These are phyloP conservation scores for Neotragus moschatus DNA, from an alignment of 2,113 vertebrate genomes.

Conservation along the genomic window DNA sequence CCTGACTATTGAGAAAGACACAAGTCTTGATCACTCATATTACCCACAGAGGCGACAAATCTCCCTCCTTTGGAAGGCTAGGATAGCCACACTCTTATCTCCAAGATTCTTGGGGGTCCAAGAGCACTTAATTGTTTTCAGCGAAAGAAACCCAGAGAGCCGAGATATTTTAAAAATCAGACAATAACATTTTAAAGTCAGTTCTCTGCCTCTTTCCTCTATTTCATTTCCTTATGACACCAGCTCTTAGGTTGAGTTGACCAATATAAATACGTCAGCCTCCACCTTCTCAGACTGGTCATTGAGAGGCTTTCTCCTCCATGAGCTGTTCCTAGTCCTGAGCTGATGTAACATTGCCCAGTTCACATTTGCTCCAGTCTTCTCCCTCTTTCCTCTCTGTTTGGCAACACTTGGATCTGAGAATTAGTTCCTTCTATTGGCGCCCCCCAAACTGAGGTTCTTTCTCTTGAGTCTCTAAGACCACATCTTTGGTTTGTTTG, in stretches of 20 bases:
- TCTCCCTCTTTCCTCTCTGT: background rate
- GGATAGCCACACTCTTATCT: background rate
- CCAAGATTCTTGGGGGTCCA: background rate
- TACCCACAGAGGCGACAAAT: accelerated
- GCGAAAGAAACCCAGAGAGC: background rate
- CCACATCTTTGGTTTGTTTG: background rate
- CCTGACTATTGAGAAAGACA: background rate
- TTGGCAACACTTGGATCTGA: background rate
- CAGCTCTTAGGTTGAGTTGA: slow-evolving; percentile 33
- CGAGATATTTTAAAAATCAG: slow-evolving; percentile 25
- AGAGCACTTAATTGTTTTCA: background rate
- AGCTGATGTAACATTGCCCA: background rate
- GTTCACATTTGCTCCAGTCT: background rate
- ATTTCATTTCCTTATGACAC: background rate
- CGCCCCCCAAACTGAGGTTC: background rate
- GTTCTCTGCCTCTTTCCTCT: slow-evolving; percentile 29
- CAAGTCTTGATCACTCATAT: background rate
- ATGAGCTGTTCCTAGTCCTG: background rate
- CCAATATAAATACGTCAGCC: slow-evolving; percentile 10
- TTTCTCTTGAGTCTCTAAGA: background rate
- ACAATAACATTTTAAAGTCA: background rate
- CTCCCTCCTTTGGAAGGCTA: background rate
- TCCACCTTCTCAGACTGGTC: background rate
- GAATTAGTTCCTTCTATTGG: background rate
- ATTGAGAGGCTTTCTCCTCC: background rate